phyloP scores from a whole-genome alignment of 2,888 invertebrate species.

The Teleiodes luculella region DNA sequence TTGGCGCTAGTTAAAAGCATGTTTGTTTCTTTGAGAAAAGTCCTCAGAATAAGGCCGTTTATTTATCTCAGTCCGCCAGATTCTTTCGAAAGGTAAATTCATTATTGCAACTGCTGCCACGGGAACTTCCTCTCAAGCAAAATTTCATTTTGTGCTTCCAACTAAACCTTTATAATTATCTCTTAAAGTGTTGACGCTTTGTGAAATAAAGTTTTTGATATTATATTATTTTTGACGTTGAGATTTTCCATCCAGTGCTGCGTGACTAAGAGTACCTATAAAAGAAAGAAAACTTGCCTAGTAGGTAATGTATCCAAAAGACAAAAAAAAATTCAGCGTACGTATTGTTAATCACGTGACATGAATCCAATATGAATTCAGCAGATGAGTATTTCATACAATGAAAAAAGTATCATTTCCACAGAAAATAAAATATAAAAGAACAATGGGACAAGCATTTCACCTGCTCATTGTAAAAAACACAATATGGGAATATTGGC shows the following conservation, averaged over 20 bases:
- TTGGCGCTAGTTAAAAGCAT: too few relatives aligned
- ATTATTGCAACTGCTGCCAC: slow-evolving; percentile 1
- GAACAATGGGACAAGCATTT: background rate
- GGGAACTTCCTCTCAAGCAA: background rate
- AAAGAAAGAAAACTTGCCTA: background rate
- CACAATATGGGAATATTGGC: background rate
- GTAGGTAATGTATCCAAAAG: too few relatives aligned
- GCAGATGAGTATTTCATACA: background rate
- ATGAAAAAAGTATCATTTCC: background rate
- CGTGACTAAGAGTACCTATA: background rate
- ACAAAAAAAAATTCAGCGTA: too few relatives aligned
- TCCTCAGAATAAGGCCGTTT: background rate
- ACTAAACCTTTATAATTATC: background rate
- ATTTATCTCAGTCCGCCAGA: slow-evolving; percentile 1
- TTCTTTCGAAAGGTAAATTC: slow-evolving; percentile 5
- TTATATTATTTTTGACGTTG: too few relatives aligned
- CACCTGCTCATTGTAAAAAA: background rate
- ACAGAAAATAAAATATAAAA: background rate
- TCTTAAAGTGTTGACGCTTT: background rate
- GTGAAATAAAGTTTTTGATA: too few relatives aligned
- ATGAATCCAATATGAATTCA: background rate
- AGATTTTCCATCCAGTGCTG: background rate
- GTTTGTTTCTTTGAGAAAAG: background rate
- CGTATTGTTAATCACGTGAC: too few relatives aligned
- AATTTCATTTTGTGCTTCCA: background rate